Base-by-base conservation (phyloP, 2,888 invertebrate genomes). In the Rhagophthalmus giganteus region DNA sequence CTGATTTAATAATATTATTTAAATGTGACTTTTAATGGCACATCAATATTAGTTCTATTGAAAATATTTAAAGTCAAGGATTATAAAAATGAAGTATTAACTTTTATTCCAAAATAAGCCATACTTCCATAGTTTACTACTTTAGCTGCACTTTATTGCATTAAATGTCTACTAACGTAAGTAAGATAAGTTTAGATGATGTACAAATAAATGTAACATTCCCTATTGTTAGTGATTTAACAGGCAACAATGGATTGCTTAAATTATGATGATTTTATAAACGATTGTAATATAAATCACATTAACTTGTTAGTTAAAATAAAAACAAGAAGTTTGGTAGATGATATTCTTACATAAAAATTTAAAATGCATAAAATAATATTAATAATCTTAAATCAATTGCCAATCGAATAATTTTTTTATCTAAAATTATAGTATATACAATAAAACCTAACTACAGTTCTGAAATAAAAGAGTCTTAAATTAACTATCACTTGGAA, bases 401-500 rank as follows among this genome's bases (percentile, higher is more conserved):
- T 20, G 7, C 3, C 7, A 20, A 20, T n/a, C n/a, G n/a, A n/a
- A n/a, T n/a, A 20, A 20, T 20, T 20, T 20, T 7, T 5, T 7
- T 32, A 39, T 14, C 33, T 38, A 39, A 32, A 42, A 39, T 8
- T n/a, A 37, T 1, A n/a, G n/a, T 51, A 51, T 51, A 40, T 51
- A 51, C 51, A 51, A 40, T 51, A 51, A 51, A 51, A 26, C 45
- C 51, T 51, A 51, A 39, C 51, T 40, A 45, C 45, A 51, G 24
- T 27, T 51, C 51, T 51, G 46, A 51, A 46, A 49, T 32, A 54
- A 54, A 20, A 54, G 48, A 49, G 44, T 51, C 45, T 55, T 59
- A 58, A 46, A 52, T 32, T 57, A 55, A 41, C 59, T 59, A 59
- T 59, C 59, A 59, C 59, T 59, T 57, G 56, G 48, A 50, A 50